These are phyloP conservation scores for Mus minutoides DNA, from an alignment of 2,797 vertebrate genomes.

Conservation along the genomic window DNA sequence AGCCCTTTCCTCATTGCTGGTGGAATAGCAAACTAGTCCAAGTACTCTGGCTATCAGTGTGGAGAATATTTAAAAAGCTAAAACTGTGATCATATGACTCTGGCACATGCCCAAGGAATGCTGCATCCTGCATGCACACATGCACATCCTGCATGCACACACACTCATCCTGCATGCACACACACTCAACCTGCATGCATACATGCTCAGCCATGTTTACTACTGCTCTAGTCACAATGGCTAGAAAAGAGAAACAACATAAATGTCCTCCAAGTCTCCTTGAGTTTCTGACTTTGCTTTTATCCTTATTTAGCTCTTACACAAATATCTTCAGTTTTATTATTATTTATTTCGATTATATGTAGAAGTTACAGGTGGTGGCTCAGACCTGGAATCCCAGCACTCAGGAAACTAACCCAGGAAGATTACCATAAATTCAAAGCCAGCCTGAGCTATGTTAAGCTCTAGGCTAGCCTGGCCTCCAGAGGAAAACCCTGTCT, in stretches of 20 bases:
- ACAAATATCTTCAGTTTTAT: neutral
- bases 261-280: neutral
- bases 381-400: neutral
- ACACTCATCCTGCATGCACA: neutral
- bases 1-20: neutral
- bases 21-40: neutral
- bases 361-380: neutral
- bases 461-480: neutral
- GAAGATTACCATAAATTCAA: neutral
- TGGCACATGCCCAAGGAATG: neutral
- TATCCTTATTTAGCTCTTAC: neutral
- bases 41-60: neutral
- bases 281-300: neutral
- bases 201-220: neutral
- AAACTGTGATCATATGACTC: neutral
- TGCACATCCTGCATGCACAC: neutral
- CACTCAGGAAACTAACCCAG: neutral
- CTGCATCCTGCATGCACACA: neutral
- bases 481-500: neutral
- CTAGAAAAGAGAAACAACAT: neutral
- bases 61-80: neutral
- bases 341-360: constrained; percentile 16
- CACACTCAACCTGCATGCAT: neutral
- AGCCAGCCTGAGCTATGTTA: neutral
- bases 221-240: neutral